Evolutionary conservation across 2,797 vertebrate genomes (phyloP).

Genomic region (Etheostoma perlongum): DNA sequence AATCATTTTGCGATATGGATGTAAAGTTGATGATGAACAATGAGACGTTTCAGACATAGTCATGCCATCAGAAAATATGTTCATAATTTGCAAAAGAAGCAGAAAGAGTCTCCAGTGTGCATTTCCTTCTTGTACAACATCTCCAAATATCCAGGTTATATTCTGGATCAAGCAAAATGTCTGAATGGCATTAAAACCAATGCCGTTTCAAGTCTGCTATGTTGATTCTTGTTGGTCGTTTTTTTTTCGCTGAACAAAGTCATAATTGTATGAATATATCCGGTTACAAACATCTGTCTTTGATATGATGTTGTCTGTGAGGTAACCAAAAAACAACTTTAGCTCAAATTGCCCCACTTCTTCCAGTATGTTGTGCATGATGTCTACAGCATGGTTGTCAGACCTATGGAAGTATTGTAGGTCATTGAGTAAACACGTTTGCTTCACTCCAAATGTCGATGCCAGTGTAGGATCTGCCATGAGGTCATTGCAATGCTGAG

Average conservation of each 20-base stretch:
- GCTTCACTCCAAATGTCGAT: no score
- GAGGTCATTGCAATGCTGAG: no score
- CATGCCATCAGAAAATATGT: conserved; percentile 32
- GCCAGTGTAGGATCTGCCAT: no score
- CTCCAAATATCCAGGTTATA: conserved; percentile 1
- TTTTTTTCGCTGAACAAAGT: conserved; percentile 20
- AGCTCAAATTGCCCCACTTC: conserved; percentile 17
- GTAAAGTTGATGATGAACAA: conserved; percentile 15
- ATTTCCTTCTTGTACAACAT: conserved; percentile 20
- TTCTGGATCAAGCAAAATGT: conserved; percentile 39
- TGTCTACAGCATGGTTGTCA: neutral
- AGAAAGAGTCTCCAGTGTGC: conserved; percentile 30
- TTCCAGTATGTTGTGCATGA: conserved; percentile 30
- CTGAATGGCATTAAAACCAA: conserved; percentile 44
- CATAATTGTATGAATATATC: conserved; percentile 29
- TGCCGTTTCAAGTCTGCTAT: conserved; percentile 28
- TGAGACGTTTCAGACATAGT: conserved; percentile 18
- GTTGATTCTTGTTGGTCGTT: conserved; percentile 34
- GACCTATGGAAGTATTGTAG: no score
- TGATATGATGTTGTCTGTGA: conserved; percentile 29
- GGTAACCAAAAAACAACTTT: conserved; percentile 25
- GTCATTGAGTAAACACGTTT: no score
- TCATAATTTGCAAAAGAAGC: conserved; percentile 30
- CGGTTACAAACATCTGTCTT: conserved; percentile 16
- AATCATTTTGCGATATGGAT: conserved; percentile 6